These are phyloP conservation scores for Eunapius fragilis DNA, from an alignment of 37 sponge, comb jelly and placozoan species.

Conservation along the genomic window DNA sequence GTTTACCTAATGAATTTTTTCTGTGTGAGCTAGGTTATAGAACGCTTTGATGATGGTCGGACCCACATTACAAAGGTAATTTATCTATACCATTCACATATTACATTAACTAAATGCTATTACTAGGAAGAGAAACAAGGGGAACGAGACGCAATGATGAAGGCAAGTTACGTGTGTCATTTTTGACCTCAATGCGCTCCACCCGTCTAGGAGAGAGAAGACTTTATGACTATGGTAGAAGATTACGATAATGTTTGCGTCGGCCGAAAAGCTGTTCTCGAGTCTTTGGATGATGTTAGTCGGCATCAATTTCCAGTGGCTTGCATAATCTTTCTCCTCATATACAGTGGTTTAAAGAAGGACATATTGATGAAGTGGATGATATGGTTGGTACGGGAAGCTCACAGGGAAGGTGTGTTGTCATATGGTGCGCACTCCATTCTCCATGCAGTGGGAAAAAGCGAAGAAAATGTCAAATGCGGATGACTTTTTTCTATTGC, in stretches of 20 bases:
- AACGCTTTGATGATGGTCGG: conserved; percentile 46
- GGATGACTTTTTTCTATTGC: conserved; percentile 14
- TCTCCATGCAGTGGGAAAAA: conserved; percentile 20
- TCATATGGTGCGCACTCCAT: background rate
- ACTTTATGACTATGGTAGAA: conserved; percentile 18
- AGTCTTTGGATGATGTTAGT: conserved; percentile 62
- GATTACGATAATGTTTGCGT: conserved; percentile 54
- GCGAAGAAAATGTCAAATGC: background rate
- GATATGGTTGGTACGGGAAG: conserved; percentile 26
- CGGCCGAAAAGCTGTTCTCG: conserved; percentile 55
- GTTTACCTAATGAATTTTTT: background rate
- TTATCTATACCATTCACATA: background rate
- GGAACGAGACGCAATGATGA: background rate
- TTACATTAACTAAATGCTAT: background rate
- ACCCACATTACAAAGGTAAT: background rate
- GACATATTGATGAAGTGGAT: conserved; percentile 48
- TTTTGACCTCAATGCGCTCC: background rate
- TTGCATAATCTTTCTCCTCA: background rate
- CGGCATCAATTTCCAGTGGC: background rate
- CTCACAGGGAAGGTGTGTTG: too few species aligned
- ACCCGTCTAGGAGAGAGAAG: conserved; percentile 1
- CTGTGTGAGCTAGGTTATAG: conserved; percentile 31
- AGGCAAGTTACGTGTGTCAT: background rate
- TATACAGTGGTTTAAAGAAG: conserved; percentile 67
- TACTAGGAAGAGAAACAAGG: background rate